Base-by-base conservation (phyloP, 1,140 invertebrate species). In the Fopius arisanus region DNA sequence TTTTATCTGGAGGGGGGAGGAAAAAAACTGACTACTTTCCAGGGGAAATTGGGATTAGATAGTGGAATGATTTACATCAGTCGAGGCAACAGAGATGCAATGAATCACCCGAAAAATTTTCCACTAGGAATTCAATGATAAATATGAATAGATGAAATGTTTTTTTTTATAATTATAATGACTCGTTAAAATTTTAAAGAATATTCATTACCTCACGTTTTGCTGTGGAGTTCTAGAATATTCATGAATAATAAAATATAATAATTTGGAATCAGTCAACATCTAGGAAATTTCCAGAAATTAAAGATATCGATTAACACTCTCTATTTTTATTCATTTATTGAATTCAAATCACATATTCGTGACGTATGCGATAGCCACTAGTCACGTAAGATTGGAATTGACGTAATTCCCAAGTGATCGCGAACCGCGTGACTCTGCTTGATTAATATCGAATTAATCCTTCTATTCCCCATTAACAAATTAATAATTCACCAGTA, bases 51-150 rank as follows among this genome's bases (percentile, higher is more conserved):
- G 59, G n/a, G 5, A 63, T 9, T 28, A n/a, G 26, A 23, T 23
- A n/a, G 9, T 28, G 59, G n/a, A 14, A 40, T 6, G 16, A 3
- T 67, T 67, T 67, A n/a, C 40, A 14, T 43, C 48, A 40, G 77
- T 54, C 79, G 78, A 62, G 21, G 63, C 69, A 78, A 74, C 54
- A 62, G 70, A 74, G 75, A 75, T 77, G 73, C 74, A 73, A 84
- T 85, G 81, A 85, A 81, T 85, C 84, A 85, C 81, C 79, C 72
- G 83, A 85, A 85, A 83, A 76, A 81, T 85, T 85, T 80, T 80
- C 67, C 14, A 69, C 33, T 37, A 37, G 9, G 26, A 54, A 26
- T 54, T 9, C n/a, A 16, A 66, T 5, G 31, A 33, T 33, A 33
- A 33, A 33, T 33, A 4, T 33, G 31, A 33, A 33, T 33, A n/a